Evolutionary conservation across 2,888 invertebrate genomes (phyloP).

Genomic region (Nineta flava): DNA sequence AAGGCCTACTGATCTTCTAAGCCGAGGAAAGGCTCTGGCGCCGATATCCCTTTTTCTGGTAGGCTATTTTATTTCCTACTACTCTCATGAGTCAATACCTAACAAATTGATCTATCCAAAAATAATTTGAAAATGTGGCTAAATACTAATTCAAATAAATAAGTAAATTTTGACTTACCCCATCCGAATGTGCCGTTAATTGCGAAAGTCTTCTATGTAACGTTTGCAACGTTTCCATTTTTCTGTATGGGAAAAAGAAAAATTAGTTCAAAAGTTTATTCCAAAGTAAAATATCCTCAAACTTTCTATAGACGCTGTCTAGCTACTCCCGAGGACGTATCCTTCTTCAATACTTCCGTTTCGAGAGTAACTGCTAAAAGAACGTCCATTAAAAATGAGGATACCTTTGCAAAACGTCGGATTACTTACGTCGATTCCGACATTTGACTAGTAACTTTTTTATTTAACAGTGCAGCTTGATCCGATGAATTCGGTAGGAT

Average conservation of each 20-base stretch:
- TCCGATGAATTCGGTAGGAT: conserved; percentile 3
- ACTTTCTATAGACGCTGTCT: too few relatives aligned
- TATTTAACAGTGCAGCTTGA: neutral
- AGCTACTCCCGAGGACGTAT: neutral
- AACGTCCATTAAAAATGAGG: too few relatives aligned
- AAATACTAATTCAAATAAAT: too few relatives aligned
- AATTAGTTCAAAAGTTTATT: neutral
- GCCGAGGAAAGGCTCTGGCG: too few relatives aligned
- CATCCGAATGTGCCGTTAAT: conserved; percentile 29
- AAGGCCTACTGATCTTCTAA: too few relatives aligned
- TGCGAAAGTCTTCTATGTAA: conserved; percentile 39
- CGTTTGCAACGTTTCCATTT: conserved; percentile 3
- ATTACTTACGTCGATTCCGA: conserved; percentile 1
- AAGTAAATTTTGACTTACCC: conserved; percentile 1
- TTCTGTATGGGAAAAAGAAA: conserved; percentile 1
- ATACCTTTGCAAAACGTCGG: neutral
- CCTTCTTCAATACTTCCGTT: neutral
- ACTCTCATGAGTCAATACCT: too few relatives aligned
- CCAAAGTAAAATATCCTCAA: too few relatives aligned
- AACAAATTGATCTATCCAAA: too few relatives aligned
- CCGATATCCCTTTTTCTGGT: too few relatives aligned
- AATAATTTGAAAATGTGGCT: too few relatives aligned
- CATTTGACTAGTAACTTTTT: conserved; percentile 1
- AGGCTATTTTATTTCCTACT: too few relatives aligned
- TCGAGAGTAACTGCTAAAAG: too few relatives aligned